Base-by-base conservation (phyloP, 2,888 invertebrate genomes). In the Limnephilus lunatus region DNA sequence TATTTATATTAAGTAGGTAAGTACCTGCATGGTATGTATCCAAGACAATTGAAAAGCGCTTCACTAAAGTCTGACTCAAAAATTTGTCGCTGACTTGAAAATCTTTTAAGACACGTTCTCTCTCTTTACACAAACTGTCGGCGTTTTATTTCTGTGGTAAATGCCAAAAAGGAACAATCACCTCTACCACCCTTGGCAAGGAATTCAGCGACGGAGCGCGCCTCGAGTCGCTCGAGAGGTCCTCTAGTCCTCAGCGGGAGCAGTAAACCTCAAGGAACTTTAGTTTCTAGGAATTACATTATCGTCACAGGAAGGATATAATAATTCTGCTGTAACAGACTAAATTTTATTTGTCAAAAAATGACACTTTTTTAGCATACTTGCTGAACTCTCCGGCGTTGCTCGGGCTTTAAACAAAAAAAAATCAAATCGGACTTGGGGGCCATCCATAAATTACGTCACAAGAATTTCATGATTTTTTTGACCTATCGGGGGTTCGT, bases 61-160 rank as follows among this genome's bases (percentile, higher is more conserved):
- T n/a, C 68, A 68, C 53, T 68, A 68, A 68, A 68, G 53, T 68
- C 19, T 68, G 25, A 19, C 25, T 25, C 25, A 2, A 68, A n/a
- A n/a, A 68, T 68, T 25, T 25, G 68, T 25, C 25, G 68, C 68
- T 68, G 25, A 68, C 68, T 25, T n/a, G 68, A 68, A 15, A 53
- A 68, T 25, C 9, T 68, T n/a, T 68, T 68, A 7, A 68, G 68
- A 68, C 68, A 68, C 25, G 68, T 68, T 68, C 25, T 25, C 25
- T 68, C 68, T 68, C 68, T 68, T 68, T 68, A n/a, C 68, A 68
- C 68, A 68, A 68, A 68, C 68, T n/a, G 68, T 68, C 68, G 68
- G n/a, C 53, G 25, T 68, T 68, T 68, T 68, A 68, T 68, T 68
- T 68, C 68, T 68, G 68, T 68, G 68, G 68, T 68, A 68, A 68